Evolutionary conservation across 2,113 vertebrate species (phyloP), one percentile per base, ranked within the genome.

Genomic region (Paradoxurus hermaphroditus): DNA sequence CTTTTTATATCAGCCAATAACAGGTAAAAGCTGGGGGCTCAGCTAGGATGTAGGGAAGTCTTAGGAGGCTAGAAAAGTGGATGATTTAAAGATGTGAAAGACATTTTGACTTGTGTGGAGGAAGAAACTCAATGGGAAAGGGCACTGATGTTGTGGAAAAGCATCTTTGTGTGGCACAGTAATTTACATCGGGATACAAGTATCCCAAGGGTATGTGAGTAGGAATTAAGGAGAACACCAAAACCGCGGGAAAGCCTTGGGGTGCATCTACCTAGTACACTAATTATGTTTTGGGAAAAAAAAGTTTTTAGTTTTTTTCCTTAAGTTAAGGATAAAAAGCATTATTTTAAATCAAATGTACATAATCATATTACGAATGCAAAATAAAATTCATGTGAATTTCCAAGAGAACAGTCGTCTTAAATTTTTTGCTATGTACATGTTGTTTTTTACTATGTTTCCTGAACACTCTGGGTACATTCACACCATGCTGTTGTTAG

Each of bases 271-370:
- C 31, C 56, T 70, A 12, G 27, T 63, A 84, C 5, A 39, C 16
- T 29, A 70, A 81, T 67, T 73, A 19, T 9, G 5, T 87, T 87
- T 81, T 73, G 77, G n/a, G 4, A 11, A n/a, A 51, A 67, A 65
- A 81, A 46, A 67, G 5, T 41, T 89, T 75, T 78, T 46, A 94
- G 8, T 79, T 39, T 94, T 75, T 70, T 96, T 44, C 44, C n/a
- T 72, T 82, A 25, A 63, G 14, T 25, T 63, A 86, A 96, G 56
- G 19, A 88, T 84, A 91, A 31, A 79, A 77, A 87, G 1, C 18
- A 81, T 81, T 81, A 44, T 85, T 77, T 93, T 97, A 82, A 11
- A 86, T 93, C 78, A 90, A 72, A 87, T 27, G 39, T 65, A 39
- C 36, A 41, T 27, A 36, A 4, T 16, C 62, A 82, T 77, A 56